Base-by-base conservation (phyloP, 2,888 invertebrate species). In the Thyatira batis region DNA sequence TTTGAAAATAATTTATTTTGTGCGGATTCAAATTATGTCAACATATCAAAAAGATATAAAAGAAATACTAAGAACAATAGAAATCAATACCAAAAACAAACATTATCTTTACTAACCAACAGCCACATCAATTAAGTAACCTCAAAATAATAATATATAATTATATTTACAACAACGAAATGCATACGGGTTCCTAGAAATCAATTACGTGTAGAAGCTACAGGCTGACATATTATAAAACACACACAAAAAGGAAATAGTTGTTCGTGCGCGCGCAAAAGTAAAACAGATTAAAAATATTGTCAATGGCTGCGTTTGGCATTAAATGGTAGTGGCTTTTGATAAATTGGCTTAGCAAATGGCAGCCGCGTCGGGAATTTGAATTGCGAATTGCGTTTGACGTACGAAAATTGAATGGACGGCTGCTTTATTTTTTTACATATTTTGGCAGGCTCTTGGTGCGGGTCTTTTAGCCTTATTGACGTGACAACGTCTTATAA, bases 311-410 rank as follows among this genome's bases (percentile, higher is more conserved):
- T 43, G 25, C 21, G 50, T 43, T 39, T 43, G 25, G 13, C 50
- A 25, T 20, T 43, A 43, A 50, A 50, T 50, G 30, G 50, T 43
- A 50, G 43, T 27, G 39, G 50, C 39, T 43, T 39, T 25, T 50
- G 25, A 50, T 50, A 50, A 50, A 50, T 50, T 50, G 25, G 50
- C 25, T 50, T 50, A 50, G 43, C 43, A 50, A 50, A 50, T 50
- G 50, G 43, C 43, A 39, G 17, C 23, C 21, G 43, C 43, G 50
- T 43, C 17, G 25, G 25, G 17, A 43, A 50, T 50, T 39, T 25
- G 39, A 50, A 50, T 44, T 43, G 50, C 50, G 50, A 50, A 50
- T 50, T 50, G 50, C 43, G 30, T 43, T 23, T 25, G 50, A 50
- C 50, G 43, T 43, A 17, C 17, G 17, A 39, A 39, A 39, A 39